Evolutionary conservation across 2,797 vertebrate genomes (phyloP).

Genomic region (Anguilla pacifica): DNA sequence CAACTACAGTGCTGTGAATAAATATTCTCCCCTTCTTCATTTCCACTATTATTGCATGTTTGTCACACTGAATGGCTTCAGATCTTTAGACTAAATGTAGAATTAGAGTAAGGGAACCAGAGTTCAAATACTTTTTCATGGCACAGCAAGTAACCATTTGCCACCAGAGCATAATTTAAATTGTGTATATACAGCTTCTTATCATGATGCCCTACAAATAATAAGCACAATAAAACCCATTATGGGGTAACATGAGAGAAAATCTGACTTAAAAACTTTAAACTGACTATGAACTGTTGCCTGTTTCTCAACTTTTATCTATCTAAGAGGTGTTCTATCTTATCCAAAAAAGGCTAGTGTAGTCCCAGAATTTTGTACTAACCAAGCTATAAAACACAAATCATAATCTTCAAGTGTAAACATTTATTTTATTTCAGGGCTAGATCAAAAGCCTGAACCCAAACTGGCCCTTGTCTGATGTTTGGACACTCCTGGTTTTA

Average conservation of each 20-base stretch:
- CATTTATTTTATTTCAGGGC: background rate
- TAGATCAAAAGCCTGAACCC: background rate
- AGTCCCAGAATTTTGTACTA: background rate
- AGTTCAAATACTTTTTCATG: no score
- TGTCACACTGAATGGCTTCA: no score
- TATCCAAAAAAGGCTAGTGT: background rate
- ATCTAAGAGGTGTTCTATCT: background rate
- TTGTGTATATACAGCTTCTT: background rate
- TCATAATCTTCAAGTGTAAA: background rate
- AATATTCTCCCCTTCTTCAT: no score
- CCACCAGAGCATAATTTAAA: background rate
- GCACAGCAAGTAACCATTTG: background rate
- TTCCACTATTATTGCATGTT: no score
- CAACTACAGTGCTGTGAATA: no score
- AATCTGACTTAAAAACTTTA: background rate
- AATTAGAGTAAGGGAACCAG: no score
- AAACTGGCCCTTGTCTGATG: background rate
- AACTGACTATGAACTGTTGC: no score
- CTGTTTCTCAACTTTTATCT: no score
- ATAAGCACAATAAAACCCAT: background rate
- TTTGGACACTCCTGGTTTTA: background rate
- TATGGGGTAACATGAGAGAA: background rate
- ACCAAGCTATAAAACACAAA: background rate
- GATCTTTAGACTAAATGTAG: no score
- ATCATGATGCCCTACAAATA: background rate